Evolutionary conservation across 2,888 invertebrate genomes (phyloP), one percentile per base, ranked within the genome.

Genomic region (Macaria notata): DNA sequence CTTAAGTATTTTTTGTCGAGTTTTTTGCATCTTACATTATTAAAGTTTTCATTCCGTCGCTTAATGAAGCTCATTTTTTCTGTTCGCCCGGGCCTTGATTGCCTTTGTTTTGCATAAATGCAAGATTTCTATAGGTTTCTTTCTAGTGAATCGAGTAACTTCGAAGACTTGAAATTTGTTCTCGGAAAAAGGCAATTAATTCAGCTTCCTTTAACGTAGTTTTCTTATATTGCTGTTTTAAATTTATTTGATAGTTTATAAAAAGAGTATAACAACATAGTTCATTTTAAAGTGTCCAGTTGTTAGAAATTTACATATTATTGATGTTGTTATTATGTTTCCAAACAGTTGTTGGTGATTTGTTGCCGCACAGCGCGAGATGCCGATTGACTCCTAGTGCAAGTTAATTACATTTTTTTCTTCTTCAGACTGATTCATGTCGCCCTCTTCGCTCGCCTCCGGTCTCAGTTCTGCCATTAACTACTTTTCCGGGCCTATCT

Each of bases 61-160:
- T 89, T 92, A 90, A 91, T 92, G 91, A 91, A 91, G 88, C 89
- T 91, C 91, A 92, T 90, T 92, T 89, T 90, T 91, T 89, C 88
- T 90, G 91, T 90, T 87, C 89, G 84, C 81, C 81, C 84, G 86
- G 75, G 85, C 80, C 88, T 89, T 91, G 90, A 91, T 91, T 91
- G 88, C 91, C 84, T 91, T 89, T 90, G 89, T 89, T 91, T 91
- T 90, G 88, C 91, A 91, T 91, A 90, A 91, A 91, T 88, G 88
- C 87, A 88, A 86, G 87, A 87, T 86, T 90, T 86, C 88, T 88
- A 89, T 90, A 87, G 89, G 83, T 84, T 88, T 83, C 84, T 83
- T 85, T 83, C 80, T 79, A 81, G 83, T 70, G 83, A 84, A 86
- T 87, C 80, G 86, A 82, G 83, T 75, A 80, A 86, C 73, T 88